phyloP scores from a whole-genome alignment of 2,113 vertebrate genomes.

The Centrocercus urophasianus region DNA sequence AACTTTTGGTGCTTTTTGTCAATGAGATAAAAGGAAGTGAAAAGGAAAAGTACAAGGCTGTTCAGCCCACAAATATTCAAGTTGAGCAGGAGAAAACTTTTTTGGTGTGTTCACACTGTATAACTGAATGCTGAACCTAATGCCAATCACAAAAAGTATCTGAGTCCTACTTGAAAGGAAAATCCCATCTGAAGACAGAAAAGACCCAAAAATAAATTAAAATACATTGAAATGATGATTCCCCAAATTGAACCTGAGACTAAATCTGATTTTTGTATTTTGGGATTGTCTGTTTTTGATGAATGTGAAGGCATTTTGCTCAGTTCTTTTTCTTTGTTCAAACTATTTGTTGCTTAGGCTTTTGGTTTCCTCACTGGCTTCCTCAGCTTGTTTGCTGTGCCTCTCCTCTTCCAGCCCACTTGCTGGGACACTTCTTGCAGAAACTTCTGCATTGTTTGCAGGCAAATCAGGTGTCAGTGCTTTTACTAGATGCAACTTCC shows the following conservation, averaged over 20 bases:
- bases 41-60: background rate
- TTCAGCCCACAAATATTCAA: background rate
- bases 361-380: background rate
- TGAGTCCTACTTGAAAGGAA: background rate
- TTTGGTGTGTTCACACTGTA: background rate
- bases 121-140: background rate
- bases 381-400: background rate
- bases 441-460: conserved; percentile 40
- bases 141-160: background rate
- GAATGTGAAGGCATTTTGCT: background rate
- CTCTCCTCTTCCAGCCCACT: background rate
- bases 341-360: background rate
- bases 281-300: background rate
- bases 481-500: background rate
- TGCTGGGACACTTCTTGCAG: background rate
- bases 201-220: background rate
- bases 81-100: background rate
- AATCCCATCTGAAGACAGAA: background rate
- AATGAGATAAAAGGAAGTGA: conserved; percentile 33
- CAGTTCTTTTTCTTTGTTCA: conserved; percentile 37
- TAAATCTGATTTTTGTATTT: background rate
- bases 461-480: conserved; percentile 51
- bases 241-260: background rate
- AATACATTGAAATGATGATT: background rate
- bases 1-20: background rate